Base-by-base conservation (phyloP, 2,113 vertebrate genomes). In the Stigmatopora nigra region DNA sequence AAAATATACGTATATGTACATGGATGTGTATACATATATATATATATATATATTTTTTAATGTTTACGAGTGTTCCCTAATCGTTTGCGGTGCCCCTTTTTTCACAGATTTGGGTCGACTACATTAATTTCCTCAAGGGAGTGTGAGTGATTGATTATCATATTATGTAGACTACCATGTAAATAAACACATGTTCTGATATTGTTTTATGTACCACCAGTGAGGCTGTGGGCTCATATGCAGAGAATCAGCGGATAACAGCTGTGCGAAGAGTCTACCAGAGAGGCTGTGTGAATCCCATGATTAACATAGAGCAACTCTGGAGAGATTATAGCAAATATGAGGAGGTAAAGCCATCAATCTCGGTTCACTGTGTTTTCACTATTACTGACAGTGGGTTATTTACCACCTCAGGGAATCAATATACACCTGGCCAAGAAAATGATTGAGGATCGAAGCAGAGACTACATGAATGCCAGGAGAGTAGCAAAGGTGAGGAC, bases 241-340 rank as follows among this genome's bases (percentile, higher is more conserved):
- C 97, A 79, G 97, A 99, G 84, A 99, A 99, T 87, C 97, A 99
- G 76, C 91, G 96, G 71, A 99, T 99, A 90, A 99, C 97, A 56
- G 97, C 97, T 25, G 97, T 99, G 64, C 93, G 97, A 71, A 90
- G 97, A 71, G 97, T 99, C 71, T 99, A 99, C 89, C 97, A 99
- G 82, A 92, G 97, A 79, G 97, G 97, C 64, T 99, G 97, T 56
- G 97, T 99, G 78, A 99, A 99, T 86, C 97, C 97, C 69, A 99
- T 99, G 97, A 99, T 99, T 82, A 99, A 99, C 85, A 99, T 99
- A 51, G 97, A 99, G 71, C 97, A 99, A 76, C 94, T 99, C 48
- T 99, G 97, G 97, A 92, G 97, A 86, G 97, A 99, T 89, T 99
- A 99, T 89, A 99, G 95, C 89, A 99, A 99, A 82, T 99, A 99